These are phyloP conservation scores for Zosterops japonicus DNA, from an alignment of 2,113 vertebrate species.

Conservation along the genomic window DNA sequence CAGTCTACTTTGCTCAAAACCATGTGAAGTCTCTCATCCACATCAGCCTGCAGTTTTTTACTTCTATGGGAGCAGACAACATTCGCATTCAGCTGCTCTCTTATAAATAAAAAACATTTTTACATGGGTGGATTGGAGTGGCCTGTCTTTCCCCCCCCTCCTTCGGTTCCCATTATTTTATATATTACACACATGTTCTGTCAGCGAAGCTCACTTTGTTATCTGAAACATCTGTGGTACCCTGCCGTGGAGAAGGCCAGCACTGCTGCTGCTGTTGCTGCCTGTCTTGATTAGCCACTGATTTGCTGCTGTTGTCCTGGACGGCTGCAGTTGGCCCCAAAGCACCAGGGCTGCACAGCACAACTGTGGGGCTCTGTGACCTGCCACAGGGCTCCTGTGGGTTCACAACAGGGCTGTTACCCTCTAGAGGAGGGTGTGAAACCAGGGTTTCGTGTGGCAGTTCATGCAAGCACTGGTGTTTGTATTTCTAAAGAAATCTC, in stretches of 20 bases:
- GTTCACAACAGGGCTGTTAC: not conserved
- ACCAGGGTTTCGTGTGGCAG: not conserved
- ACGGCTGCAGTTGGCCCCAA: not conserved
- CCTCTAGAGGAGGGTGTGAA: rapidly evolving
- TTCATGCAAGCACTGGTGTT: not conserved
- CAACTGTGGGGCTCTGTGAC: not conserved
- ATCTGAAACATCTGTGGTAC: constrained; percentile 73
- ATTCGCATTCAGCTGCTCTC: constrained; percentile 52
- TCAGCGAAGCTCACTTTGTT: constrained; percentile 62
- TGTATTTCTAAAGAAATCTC: not conserved
- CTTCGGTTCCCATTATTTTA: constrained; percentile 65
- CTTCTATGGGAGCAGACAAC: constrained; percentile 18
- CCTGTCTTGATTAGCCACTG: constrained; percentile 68
- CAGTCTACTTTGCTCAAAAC: not conserved
- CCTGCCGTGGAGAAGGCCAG: constrained; percentile 67
- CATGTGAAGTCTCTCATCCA: constrained; percentile 13
- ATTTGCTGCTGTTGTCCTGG: not conserved
- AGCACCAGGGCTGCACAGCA: not conserved
- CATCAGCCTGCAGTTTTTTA: not conserved
- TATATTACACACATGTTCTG: constrained; percentile 70
- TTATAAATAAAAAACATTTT: constrained; percentile 55
- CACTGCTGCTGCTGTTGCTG: constrained; percentile 56
- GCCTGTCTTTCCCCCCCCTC: not conserved
- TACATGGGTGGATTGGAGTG: constrained; percentile 44
- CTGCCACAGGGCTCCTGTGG: not conserved